Conservation (phyloP, 2,888 invertebrate genomes). For the Machimus atricapillus region DNA sequence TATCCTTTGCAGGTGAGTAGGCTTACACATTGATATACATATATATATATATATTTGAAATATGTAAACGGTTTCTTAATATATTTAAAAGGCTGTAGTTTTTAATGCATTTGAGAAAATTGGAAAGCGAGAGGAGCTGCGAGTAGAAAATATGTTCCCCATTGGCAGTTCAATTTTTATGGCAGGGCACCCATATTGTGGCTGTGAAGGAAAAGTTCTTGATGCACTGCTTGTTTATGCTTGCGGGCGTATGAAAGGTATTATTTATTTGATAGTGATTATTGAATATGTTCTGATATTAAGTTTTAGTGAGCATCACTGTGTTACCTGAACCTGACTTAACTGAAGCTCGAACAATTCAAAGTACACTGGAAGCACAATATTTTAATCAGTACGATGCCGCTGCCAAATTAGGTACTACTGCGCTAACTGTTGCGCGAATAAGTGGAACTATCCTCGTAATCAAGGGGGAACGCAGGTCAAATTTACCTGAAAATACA, state of each 20-base stretch:
- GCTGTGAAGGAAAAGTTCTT: conserved; percentile 76
- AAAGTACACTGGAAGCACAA: conserved; percentile 51
- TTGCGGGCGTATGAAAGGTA: conserved; percentile 58
- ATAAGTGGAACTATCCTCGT: conserved; percentile 87
- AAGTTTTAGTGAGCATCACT: conserved; percentile 54
- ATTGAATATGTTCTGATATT: background rate
- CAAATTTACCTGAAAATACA: conserved; percentile 58
- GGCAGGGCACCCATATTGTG: conserved; percentile 81
- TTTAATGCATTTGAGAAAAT: conserved; percentile 63
- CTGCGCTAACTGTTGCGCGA: conserved; percentile 76
- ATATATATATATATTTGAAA: background rate
- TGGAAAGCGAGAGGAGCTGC: conserved; percentile 56
- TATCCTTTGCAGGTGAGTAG: conserved; percentile 66
- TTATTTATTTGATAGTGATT: background rate
- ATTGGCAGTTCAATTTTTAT: conserved; percentile 75
- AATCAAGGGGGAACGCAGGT: conserved; percentile 63
- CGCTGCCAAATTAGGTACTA: conserved; percentile 66
- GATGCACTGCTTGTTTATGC: conserved; percentile 56
- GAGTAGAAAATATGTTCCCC: conserved; percentile 70
- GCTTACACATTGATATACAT: background rate
- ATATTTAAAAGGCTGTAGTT: conserved; percentile 69
- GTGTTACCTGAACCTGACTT: conserved; percentile 57
- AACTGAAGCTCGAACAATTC: conserved; percentile 50
- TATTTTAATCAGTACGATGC: conserved; percentile 54
- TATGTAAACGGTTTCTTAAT: background rate